Conservation (phyloP, 1,140 invertebrate genomes). For the Drosophila leontia region DNA sequence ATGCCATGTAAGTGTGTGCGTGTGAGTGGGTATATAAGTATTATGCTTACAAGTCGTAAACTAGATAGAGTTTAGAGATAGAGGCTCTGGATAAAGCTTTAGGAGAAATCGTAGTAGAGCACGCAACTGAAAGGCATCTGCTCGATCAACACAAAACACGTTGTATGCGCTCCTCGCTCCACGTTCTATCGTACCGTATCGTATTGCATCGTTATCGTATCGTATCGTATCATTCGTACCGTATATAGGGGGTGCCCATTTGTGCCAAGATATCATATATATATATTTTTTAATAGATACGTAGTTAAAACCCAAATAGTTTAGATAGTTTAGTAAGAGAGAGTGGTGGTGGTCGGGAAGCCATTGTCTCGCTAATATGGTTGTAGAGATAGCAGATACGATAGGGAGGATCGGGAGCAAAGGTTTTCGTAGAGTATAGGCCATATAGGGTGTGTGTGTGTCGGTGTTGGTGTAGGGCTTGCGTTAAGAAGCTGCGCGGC, state of each 20-base stretch:
- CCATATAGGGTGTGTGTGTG: conserved; percentile 28
- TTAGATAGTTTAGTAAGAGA: conserved; percentile 64
- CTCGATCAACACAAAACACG: conserved; percentile 40
- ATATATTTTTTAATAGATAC: conserved; percentile 3
- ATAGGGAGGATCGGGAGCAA: conserved; percentile 47
- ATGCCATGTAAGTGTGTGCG: conserved; percentile 75
- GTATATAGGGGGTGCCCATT: conserved; percentile 51
- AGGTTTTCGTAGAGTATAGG: conserved; percentile 59
- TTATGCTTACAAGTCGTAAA: conserved; percentile 63
- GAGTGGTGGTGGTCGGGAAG: conserved; percentile 59
- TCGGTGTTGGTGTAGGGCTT: conserved; percentile 12
- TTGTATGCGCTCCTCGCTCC: conserved; percentile 6
- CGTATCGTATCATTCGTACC: conserved; percentile 33
- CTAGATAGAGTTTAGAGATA: conserved; percentile 67
- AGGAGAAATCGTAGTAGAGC: conserved; percentile 57
- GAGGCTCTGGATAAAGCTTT: conserved; percentile 60
- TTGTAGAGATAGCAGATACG: conserved; percentile 52
- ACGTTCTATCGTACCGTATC: conserved; percentile 27
- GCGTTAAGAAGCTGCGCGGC: conserved; percentile 74
- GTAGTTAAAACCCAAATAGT: conserved; percentile 66
- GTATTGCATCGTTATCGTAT: conserved; percentile 25
- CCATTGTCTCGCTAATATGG: conserved; percentile 60
- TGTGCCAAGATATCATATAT: conserved; percentile 55
- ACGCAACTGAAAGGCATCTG: conserved; percentile 54
- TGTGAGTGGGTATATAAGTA: conserved; percentile 67